A percentile compares a stretch with the other conserved stretches of the same genome.
Evolutionary conservation across 2,797 vertebrate genomes (phyloP).

Genomic region (Moxostoma hubbsi): DNA sequence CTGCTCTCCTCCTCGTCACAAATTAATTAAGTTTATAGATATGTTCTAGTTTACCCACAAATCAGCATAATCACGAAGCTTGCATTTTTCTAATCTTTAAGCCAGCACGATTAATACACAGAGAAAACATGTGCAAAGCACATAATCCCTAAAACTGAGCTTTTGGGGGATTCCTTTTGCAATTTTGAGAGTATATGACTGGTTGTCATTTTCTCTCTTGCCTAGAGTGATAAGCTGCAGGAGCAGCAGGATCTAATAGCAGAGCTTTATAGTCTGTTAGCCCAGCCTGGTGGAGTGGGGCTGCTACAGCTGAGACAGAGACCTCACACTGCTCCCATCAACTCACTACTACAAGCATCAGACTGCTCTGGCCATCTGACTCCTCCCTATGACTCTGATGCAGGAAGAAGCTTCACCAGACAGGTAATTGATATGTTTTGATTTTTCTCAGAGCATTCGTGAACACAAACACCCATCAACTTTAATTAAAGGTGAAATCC

Average conservation of each 20-base stretch:
- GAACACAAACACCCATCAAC: background rate
- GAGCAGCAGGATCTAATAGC: slow-evolving; percentile 92
- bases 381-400: slow-evolving; percentile 50
- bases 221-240: slow-evolving; percentile 91
- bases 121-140: too few relatives aligned
- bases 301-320: slow-evolving; percentile 79
- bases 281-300: slow-evolving; percentile 71
- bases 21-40: too few relatives aligned
- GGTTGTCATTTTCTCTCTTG: background rate
- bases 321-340: slow-evolving; percentile 90
- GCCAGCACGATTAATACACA: too few relatives aligned
- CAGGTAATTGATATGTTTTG: slow-evolving; percentile 66
- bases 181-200: background rate
- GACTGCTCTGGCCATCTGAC: slow-evolving; percentile 21
- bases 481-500: slow-evolving; percentile 13
- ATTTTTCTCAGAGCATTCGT: slow-evolving; percentile 7
- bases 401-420: slow-evolving; percentile 44
- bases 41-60: too few relatives aligned
- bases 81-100: too few relatives aligned
- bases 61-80: too few relatives aligned
- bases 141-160: too few relatives aligned
- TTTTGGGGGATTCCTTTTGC: background rate
- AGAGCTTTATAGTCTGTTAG: slow-evolving; percentile 82
- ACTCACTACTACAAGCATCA: slow-evolving; percentile 61
- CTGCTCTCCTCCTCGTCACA: too few relatives aligned